Percentiles rank a stretch among this genome's conserved stretches.
These are phyloP conservation scores for Drosophila hydei DNA, from an alignment of 1,140 invertebrate genomes.

Conservation along the genomic window DNA sequence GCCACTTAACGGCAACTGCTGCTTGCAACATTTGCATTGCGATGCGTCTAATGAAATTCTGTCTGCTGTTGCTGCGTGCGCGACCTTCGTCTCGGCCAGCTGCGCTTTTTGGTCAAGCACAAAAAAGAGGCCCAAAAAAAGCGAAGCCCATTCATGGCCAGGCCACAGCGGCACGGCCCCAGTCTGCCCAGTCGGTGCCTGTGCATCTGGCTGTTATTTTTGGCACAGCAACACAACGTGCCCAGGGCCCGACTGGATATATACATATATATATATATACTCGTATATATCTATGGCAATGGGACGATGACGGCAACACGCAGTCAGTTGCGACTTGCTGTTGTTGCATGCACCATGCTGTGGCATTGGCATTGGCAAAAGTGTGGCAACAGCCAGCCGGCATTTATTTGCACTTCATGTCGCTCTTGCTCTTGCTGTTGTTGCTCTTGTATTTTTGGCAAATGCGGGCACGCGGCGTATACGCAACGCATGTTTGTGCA, in stretches of 20 bases:
- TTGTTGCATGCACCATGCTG: conserved; percentile 56
- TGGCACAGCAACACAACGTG: conserved; percentile 70
- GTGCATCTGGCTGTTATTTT: conserved; percentile 62
- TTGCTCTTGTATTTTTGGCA: conserved; percentile 65
- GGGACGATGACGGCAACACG: conserved; percentile 52
- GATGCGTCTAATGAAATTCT: conserved; percentile 71
- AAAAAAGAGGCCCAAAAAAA: conserved; percentile 57
- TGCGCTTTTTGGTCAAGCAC: conserved; percentile 73
- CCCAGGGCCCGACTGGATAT: conserved; percentile 32
- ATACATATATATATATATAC: conserved; percentile 48
- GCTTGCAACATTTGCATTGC: conserved; percentile 63
- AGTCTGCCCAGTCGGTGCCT: conserved; percentile 17
- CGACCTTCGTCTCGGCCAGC: conserved; percentile 60
- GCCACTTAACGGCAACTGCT: conserved; percentile 28
- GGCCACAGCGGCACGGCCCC: conserved; percentile 12
- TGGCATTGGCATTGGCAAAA: conserved; percentile 79
- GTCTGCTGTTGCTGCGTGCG: conserved; percentile 25
- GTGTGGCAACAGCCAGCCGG: conserved; percentile 65
- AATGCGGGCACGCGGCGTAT: conserved; percentile 65
- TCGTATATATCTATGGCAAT: conserved; percentile 67
- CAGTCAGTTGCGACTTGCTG: conserved; percentile 33
- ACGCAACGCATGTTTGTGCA: conserved; percentile 53
- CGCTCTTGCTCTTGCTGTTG: conserved; percentile 8
- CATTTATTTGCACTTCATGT: conserved; percentile 2
- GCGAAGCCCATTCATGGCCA: conserved; percentile 48